Evolutionary conservation across 2,113 vertebrate species (phyloP), one percentile per base, ranked within the genome.

Genomic region (Corydoras sp.): DNA sequence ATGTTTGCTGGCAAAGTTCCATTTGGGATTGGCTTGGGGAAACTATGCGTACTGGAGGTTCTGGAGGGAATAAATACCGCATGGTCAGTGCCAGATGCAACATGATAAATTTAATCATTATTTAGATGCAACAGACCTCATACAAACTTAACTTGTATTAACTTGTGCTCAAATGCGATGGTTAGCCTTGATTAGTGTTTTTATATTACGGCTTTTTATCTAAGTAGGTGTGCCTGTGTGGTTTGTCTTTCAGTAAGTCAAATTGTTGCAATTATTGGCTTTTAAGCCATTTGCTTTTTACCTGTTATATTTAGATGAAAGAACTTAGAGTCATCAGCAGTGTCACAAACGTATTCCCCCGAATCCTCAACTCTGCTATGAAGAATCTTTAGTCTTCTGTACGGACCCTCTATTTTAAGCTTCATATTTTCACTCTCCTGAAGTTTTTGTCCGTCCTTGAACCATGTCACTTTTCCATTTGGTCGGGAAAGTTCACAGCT

Each of bases 291-390:
- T 4, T 55, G 2, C 14, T 56, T 56, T 0, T n/a, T 80, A 97
- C 96, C 96, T 93, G 91, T 92, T 83, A 98, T 92, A 0, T 75
- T 89, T 43, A 98, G 81, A 0, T 90, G 88, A 81, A 95, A 98
- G 85, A 91, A 93, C 81, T 91, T 94, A 0, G 93, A 94, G 75
- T 95, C 92, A 0, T 94, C 90, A 0, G 91, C 92, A 0, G 91
- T 91, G 0, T 94, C 91, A 0, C 94, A 97, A 79, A 95, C 93
- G 0, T 95, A 99, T 73, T 97, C 95, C 56, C 95, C 96, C 0
- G 92, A 85, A 0, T 97, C 90, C 1, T 90, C 87, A 0, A 87
- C 82, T 73, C 72, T 84, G 30, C 92, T 85, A 0, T 82, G 85
- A 3, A 91, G 84, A 68, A 98, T 91, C 78, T 94, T 86, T 35